Evolutionary conservation across 1,140 invertebrate species (phyloP).

Genomic region (Gryllus bimaculatus): DNA sequence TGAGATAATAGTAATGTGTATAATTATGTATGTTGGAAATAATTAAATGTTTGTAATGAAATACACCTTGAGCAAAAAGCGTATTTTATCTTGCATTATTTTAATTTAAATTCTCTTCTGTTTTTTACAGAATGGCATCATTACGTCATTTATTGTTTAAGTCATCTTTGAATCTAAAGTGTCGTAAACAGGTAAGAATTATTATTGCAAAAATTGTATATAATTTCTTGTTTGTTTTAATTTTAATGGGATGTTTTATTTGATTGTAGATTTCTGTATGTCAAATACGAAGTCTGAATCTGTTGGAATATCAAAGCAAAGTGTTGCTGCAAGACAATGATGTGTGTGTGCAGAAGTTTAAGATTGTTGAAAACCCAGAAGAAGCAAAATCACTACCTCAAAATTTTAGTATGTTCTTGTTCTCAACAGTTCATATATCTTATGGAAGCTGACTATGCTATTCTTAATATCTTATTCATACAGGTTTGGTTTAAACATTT

Average conservation of each 20-base stretch:
- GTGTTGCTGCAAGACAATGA: slow-evolving; percentile 78
- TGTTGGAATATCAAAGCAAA: slow-evolving; percentile 98
- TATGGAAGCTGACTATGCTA: not conserved
- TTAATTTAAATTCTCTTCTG: not conserved
- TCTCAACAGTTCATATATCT: slow-evolving; percentile 9
- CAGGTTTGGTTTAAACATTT: slow-evolving; percentile 13
- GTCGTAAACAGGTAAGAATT: not conserved
- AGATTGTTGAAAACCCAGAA: slow-evolving; percentile 63
- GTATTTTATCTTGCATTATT: not conserved
- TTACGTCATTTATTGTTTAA: not conserved
- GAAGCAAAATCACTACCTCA: slow-evolving; percentile 58
- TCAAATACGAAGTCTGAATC: slow-evolving; percentile 60
- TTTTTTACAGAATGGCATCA: not conserved
- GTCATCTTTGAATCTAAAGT: not conserved
- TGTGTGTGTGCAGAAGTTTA: slow-evolving; percentile 90
- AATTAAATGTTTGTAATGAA: too few relatives aligned
- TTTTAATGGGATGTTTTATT: not conserved
- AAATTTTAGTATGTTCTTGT: slow-evolving; percentile 60
- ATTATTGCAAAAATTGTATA: not conserved
- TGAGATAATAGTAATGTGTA: not conserved
- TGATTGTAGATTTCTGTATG: not conserved
- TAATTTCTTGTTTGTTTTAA: not conserved
- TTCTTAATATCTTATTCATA: slow-evolving; percentile 19
- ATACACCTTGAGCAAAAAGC: too few relatives aligned
- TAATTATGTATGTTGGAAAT: not conserved